Base-by-base conservation (phyloP, 1,140 invertebrate genomes). In the Helicoverpa zea region DNA sequence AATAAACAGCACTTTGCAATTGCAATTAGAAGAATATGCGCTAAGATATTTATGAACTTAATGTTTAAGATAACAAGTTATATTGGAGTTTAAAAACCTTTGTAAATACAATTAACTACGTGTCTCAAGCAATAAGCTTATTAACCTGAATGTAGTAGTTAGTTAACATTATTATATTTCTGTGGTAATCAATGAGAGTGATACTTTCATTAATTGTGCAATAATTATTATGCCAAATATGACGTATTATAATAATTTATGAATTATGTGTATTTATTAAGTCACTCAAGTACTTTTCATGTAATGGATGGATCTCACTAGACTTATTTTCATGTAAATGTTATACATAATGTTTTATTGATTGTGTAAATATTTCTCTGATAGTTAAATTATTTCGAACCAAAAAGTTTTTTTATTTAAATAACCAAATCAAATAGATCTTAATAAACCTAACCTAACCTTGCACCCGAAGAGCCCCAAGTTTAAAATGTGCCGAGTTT, bases 91-190 rank as follows among this genome's bases (percentile, higher is more conserved):
- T 78, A 23, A 70, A 70, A 79, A 77, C 14, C 30, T 14, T 56
- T 86, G 81, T 85, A 85, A 82, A 85, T 83, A 85, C 2, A 70
- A 30, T 70, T 66, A 47, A 81, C 84, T 87, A 93, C 93, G 92
- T 94, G 93, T 93, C 82, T 80, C 84, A 94, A 94, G 93, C 93
- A 94, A 94, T 94, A 94, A 92, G 83, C 59, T 87, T 81, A 14
- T 59, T 49, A 83, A 59, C 59, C 59, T 76, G 29, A 54, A 74
- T 78, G 66, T 74, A 70, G 74, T 68, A 77, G 29, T 43, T 63
- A 63, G 47, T 49, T 47, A 64, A 43, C n/a, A 64, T 16, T 43
- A 63, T 49, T 10, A 49, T 54, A 68, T 16, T 66, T 79, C 23
- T 56, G 59, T 81, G 63, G 70, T 80, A 72, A 49, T 47, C 51